Conservation (phyloP, 2,113 vertebrate genomes). For the Sinocyclocheilus rhinocerous region DNA sequence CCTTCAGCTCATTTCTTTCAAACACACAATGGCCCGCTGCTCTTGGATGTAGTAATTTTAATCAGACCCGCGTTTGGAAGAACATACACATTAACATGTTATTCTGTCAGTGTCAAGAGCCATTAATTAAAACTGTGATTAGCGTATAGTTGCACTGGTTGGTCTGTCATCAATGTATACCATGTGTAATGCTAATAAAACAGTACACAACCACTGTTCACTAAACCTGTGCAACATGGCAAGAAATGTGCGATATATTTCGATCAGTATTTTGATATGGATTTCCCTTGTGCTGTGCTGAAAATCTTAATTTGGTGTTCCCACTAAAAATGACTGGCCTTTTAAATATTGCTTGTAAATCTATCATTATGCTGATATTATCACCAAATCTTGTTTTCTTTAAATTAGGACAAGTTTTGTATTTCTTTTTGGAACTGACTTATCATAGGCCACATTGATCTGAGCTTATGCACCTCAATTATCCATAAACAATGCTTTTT, state of each 20-base stretch:
- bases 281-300: no score
- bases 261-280: neutral
- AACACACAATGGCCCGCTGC: constrained; percentile 7
- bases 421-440: neutral
- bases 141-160: neutral
- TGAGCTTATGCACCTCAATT: neutral
- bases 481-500: neutral
- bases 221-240: neutral
- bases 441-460: neutral
- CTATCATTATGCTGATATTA: neutral
- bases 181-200: neutral
- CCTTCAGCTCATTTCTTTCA: constrained; percentile 34
- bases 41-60: constrained; percentile 34
- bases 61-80: constrained; percentile 27
- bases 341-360: neutral
- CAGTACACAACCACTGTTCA: neutral
- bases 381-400: neutral
- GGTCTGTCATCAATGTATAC: neutral
- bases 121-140: constrained; percentile 25
- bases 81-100: constrained; percentile 25
- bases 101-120: constrained; percentile 18
- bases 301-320: neutral
- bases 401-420: neutral
- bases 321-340: no score
- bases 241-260: neutral